These are phyloP conservation scores for Ametastegia equiseti DNA, from an alignment of 2,888 invertebrate species.

Conservation along the genomic window DNA sequence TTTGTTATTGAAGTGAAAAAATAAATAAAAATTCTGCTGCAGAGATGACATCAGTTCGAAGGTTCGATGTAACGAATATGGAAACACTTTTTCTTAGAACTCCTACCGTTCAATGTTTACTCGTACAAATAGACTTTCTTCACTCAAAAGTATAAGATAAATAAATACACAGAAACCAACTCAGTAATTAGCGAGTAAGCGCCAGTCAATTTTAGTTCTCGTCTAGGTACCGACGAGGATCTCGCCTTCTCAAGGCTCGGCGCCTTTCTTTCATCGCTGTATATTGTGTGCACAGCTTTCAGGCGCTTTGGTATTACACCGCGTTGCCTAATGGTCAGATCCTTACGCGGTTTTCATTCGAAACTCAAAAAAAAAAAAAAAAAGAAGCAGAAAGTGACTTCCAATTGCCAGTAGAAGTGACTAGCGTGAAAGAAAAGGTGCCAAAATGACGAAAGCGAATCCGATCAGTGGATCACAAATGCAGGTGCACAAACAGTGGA, in stretches of 20 bases:
- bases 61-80: neutral
- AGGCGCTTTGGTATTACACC: conserved; percentile 34
- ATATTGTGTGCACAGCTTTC: conserved; percentile 1
- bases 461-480: too few relatives aligned
- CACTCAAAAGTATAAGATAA: neutral
- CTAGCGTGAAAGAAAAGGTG: neutral
- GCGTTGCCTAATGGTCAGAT: neutral
- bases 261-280: neutral
- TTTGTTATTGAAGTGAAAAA: neutral
- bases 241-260: neutral
- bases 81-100: neutral
- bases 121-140: conserved; percentile 7
- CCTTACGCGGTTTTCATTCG: neutral
- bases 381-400: neutral
- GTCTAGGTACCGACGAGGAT: conserved; percentile 10
- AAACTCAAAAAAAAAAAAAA: neutral
- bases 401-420: neutral
- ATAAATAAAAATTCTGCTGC: neutral
- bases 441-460: neutral
- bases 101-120: neutral
- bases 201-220: neutral
- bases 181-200: neutral
- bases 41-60: neutral
- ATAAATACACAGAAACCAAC: neutral
- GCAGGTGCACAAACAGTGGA: neutral